Conservation (phyloP, 2,797 vertebrate genomes). For the Sylvia borin region DNA sequence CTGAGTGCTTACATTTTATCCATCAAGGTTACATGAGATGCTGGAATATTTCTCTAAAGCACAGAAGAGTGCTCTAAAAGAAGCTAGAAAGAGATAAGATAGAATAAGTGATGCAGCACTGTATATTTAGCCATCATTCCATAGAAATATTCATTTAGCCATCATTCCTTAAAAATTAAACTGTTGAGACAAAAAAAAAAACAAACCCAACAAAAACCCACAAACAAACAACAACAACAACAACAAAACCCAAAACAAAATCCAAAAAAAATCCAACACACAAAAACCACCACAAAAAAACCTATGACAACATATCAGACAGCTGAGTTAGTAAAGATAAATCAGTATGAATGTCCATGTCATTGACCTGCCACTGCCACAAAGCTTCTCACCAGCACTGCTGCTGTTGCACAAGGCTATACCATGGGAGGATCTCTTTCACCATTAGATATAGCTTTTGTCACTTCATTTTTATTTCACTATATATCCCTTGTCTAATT, state of each 20-base stretch:
- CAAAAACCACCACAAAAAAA: background rate
- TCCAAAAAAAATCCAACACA: background rate
- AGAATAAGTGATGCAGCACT: background rate
- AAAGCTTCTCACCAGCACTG: background rate
- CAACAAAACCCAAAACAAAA: too few relatives aligned
- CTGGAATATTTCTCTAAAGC: background rate
- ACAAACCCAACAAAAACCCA: too few relatives aligned
- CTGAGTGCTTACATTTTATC: background rate
- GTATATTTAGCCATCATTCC: background rate
- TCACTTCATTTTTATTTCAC: background rate
- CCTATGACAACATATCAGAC: background rate
- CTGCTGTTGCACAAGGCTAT: background rate
- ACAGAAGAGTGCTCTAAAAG: background rate
- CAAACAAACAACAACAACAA: too few relatives aligned
- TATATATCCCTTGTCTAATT: background rate
- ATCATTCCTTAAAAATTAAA: background rate
- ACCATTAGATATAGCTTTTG: background rate
- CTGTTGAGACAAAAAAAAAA: background rate
- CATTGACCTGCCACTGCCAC: rapidly evolving
- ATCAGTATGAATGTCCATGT: background rate
- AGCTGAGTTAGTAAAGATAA: background rate
- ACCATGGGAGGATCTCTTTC: background rate
- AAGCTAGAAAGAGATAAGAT: background rate
- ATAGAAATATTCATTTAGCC: background rate
- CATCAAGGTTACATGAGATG: background rate